Evolutionary conservation across 2,888 invertebrate species (phyloP), one percentile per base, ranked within the genome.

Genomic region (Temnothorax rugatulus): DNA sequence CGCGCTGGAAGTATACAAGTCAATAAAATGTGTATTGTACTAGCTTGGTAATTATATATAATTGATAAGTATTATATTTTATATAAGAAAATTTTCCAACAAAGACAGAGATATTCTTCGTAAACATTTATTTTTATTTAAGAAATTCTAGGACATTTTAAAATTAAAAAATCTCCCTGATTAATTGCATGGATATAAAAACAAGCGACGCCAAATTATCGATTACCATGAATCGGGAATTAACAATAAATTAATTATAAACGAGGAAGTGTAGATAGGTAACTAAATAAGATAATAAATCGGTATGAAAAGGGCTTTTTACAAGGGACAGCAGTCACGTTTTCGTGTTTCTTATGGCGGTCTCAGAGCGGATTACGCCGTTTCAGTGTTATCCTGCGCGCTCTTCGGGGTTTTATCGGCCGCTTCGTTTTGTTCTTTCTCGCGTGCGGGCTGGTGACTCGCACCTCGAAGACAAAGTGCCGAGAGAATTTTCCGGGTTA

Each of bases 401-500:
- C 47, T 47, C 47, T 74, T 81, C 79, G 59, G 25, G 59, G 59
- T 81, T 81, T 79, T 81, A 81, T 74, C 74, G 74, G 79, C 2
- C 74, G 59, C 18, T 59, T 81, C 74, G 79, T 81, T 81, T 74
- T 77, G 77, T 57, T 68, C 29, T 8, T 73, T 38, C 44, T 44
- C 44, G 8, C 50, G 79, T 38, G 47, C 59, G 75, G 59, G 47
- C 38, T 47, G 79, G 74, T 81, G 79, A 81, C 82, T 66, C 66
- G 66, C 66, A 47, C 50, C 69, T 76, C 83, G 76, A 76, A 76
- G 83, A 88, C 87, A 87, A 82, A 87, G 88, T 84, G 57, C 84
- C 66, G 50, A 69, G 82, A 63, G 81, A 83, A 86, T 88, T 88
- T 85, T 87, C 87, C 73, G 63, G 85, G 85, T 83, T 88, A 83